These are phyloP conservation scores for Hymenochirus boettgeri DNA, from an alignment of 2,113 vertebrate genomes.

Conservation along the genomic window DNA sequence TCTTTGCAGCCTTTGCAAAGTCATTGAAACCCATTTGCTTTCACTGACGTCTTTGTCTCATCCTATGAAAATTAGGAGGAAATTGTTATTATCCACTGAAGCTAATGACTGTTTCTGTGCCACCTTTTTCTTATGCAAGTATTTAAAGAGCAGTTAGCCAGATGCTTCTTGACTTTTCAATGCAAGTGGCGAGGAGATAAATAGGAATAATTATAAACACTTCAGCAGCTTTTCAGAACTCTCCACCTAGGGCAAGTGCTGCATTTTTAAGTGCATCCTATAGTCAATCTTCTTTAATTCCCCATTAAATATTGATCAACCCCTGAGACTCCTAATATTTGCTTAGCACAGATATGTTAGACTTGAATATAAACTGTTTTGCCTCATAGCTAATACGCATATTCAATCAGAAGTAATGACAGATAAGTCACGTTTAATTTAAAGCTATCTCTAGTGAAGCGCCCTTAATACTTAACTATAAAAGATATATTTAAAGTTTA, in stretches of 20 bases:
- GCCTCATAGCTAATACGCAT: not conserved
- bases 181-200: conserved; percentile 16
- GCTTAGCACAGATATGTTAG: conserved; percentile 49
- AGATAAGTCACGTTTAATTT: not conserved
- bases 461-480: not conserved
- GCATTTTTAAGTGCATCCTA: conserved; percentile 64
- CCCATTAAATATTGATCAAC: conserved; percentile 72
- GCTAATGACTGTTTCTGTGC: conserved; percentile 34
- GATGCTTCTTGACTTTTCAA: conserved; percentile 37
- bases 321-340: conserved; percentile 53
- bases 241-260: conserved; percentile 67
- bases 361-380: conserved; percentile 22
- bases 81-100: conserved; percentile 40
- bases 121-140: conserved; percentile 34
- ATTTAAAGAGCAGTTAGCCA: conserved; percentile 38
- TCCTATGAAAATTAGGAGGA: conserved; percentile 33
- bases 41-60: conserved; percentile 31
- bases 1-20: conserved; percentile 40
- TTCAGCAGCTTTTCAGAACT: conserved; percentile 57
- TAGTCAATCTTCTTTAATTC: conserved; percentile 65
- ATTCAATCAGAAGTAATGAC: conserved; percentile 29
- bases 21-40: conserved; percentile 37
- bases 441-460: conserved; percentile 6
- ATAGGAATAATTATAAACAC: conserved; percentile 45
- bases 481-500: not conserved